Percentiles rank a stretch among this genome's conserved stretches.
Evolutionary conservation across 2,888 invertebrate species (phyloP).

Genomic region (Dione vanillae): DNA sequence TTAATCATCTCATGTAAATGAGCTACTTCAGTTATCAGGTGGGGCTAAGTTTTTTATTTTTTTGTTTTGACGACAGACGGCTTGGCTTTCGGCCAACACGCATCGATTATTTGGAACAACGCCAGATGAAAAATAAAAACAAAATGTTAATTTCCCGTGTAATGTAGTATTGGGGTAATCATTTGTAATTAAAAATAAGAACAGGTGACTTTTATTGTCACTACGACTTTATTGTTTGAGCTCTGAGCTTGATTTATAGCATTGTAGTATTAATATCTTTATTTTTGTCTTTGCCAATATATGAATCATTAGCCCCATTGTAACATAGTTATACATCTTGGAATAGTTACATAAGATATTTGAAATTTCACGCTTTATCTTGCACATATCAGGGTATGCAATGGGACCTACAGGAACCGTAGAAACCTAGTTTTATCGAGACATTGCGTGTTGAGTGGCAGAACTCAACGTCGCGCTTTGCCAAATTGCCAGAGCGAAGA

Average conservation of each 20-base stretch:
- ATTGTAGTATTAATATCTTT: not conserved
- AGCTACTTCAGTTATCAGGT: constrained; percentile 42
- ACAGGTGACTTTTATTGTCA: not conserved
- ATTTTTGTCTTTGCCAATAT: not conserved
- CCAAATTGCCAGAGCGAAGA: too few relatives aligned
- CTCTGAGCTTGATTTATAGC: not conserved
- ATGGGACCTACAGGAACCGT: too few relatives aligned
- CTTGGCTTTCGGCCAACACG: constrained; percentile 68
- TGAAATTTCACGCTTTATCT: too few relatives aligned
- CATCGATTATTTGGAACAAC: constrained; percentile 73
- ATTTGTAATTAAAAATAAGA: constrained; percentile 24
- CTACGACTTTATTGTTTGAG: constrained; percentile 1
- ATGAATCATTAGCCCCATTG: too few relatives aligned
- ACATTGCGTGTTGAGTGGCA: too few relatives aligned
- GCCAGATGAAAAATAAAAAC: constrained; percentile 69
- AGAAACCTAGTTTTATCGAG: too few relatives aligned
- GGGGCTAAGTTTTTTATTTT: constrained; percentile 38
- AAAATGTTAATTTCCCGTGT: constrained; percentile 56
- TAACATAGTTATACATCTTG: too few relatives aligned
- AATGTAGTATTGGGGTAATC: constrained; percentile 13
- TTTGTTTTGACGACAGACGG: constrained; percentile 59
- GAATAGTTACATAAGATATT: too few relatives aligned
- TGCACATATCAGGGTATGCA: too few relatives aligned
- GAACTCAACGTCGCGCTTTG: too few relatives aligned
- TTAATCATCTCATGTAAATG: constrained; percentile 38